Conservation (phyloP, 2,113 vertebrate genomes). For the Vimba vimba region DNA sequence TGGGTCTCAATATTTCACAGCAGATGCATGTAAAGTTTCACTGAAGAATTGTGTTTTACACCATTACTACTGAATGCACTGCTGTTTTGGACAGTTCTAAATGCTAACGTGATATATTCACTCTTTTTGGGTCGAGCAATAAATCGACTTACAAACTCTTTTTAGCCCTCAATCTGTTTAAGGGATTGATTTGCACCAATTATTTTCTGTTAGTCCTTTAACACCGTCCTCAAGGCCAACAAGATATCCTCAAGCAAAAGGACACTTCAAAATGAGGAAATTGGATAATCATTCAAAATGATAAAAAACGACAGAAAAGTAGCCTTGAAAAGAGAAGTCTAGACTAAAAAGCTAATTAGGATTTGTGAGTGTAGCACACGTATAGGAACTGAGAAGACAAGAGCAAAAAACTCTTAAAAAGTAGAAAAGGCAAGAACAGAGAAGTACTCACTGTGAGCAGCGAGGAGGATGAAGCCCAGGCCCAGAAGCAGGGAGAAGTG, state of each 20-base stretch:
- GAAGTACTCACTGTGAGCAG: conserved; percentile 77
- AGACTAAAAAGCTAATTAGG: conserved; percentile 33
- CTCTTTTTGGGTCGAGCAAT: neutral
- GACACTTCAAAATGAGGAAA: neutral
- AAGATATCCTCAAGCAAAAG: neutral
- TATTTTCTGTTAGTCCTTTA: neutral
- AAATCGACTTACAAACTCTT: neutral
- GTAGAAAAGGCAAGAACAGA: conserved; percentile 4
- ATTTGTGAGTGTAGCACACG: neutral
- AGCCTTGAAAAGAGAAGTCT: conserved; percentile 30
- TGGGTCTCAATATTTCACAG: neutral
- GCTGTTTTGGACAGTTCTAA: neutral
- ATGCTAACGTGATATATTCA: neutral
- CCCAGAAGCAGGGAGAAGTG: conserved; percentile 67
- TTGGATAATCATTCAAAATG: neutral
- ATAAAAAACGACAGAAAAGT: neutral
- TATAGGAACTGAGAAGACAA: neutral
- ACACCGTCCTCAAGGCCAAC: neutral
- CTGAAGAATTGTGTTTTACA: neutral
- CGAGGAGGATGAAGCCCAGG: conserved; percentile 70
- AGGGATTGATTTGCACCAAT: neutral
- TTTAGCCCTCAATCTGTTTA: conserved; percentile 24
- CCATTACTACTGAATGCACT: neutral
- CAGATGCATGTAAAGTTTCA: neutral
- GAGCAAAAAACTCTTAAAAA: neutral